A percentile compares a stretch with the other conserved stretches of the same genome.
phyloP scores from a whole-genome alignment of 2,888 invertebrate species.

The Hoplodrina blanda region DNA sequence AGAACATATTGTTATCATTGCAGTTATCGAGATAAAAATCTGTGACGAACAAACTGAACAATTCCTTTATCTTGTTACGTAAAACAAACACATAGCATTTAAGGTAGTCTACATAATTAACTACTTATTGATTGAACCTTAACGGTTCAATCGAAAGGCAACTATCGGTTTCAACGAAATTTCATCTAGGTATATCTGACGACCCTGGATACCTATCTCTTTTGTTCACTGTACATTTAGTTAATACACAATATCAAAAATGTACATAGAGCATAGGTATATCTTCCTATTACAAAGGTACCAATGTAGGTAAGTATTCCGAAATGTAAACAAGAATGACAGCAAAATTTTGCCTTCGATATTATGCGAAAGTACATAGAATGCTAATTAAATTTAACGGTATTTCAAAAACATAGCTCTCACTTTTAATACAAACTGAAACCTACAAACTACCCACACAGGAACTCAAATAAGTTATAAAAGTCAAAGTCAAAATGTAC shows the following conservation, averaged over 20 bases:
- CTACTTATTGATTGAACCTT: too few relatives aligned
- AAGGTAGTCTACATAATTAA: background rate
- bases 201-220: too few relatives aligned
- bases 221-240: background rate
- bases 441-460: background rate
- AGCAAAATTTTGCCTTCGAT: conserved; percentile 7
- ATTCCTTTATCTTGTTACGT: conserved; percentile 6
- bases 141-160: too few relatives aligned
- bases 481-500: background rate
- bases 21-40: conserved; percentile 30
- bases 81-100: conserved; percentile 6
- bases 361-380: background rate
- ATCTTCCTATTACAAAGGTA: background rate
- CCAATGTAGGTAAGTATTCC: background rate
- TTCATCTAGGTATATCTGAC: too few relatives aligned
- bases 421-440: too few relatives aligned
- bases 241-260: background rate
- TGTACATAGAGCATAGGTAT: background rate
- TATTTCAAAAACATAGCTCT: conserved; percentile 6
- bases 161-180: too few relatives aligned
- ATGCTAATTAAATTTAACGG: background rate
- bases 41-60: conserved; percentile 39
- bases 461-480: background rate
- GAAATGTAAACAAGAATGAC: background rate
- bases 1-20: conserved; percentile 32